phyloP scores from a whole-genome alignment of 53 echinoderm and acorn worm genomes.

The Crossaster papposus region DNA sequence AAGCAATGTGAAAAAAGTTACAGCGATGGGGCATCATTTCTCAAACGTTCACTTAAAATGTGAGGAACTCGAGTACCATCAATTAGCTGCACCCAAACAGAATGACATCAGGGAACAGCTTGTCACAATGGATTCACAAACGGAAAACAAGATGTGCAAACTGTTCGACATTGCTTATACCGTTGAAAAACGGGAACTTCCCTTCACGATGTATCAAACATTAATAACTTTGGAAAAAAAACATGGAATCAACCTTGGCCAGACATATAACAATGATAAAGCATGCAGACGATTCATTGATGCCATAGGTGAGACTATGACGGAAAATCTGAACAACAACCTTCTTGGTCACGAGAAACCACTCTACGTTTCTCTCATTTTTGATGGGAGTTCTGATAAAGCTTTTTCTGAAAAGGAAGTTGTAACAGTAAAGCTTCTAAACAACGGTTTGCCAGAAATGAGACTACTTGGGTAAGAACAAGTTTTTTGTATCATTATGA shows the following conservation, averaged over 20 bases:
- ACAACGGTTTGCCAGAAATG: background rate
- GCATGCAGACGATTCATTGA: conserved; percentile 31
- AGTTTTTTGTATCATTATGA: too few relatives aligned
- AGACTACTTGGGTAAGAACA: too few relatives aligned
- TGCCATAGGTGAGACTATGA: conserved; percentile 32
- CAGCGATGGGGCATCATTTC: conserved; percentile 17
- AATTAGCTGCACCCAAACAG: too few relatives aligned
- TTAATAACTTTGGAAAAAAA: conserved; percentile 21
- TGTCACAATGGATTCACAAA: too few relatives aligned
- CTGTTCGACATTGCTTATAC: conserved; percentile 37
- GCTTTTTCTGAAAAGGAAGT: conserved; percentile 37
- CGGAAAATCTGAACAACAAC: too few relatives aligned
- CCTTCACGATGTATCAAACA: conserved; percentile 19
- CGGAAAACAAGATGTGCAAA: too few relatives aligned
- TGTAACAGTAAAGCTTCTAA: conserved; percentile 7
- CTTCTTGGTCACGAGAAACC: conserved; percentile 17
- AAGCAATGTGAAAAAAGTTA: conserved; percentile 34
- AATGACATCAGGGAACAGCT: too few relatives aligned
- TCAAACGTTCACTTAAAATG: conserved; percentile 11
- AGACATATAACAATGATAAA: conserved; percentile 45
- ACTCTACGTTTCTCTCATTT: conserved; percentile 36
- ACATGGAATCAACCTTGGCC: conserved; percentile 7
- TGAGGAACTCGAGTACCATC: conserved; percentile 2
- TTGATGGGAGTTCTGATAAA: conserved; percentile 54
- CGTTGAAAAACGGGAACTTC: conserved; percentile 23